Evolutionary conservation across 2,888 invertebrate genomes (phyloP).

Genomic region (Metellina segmentata): DNA sequence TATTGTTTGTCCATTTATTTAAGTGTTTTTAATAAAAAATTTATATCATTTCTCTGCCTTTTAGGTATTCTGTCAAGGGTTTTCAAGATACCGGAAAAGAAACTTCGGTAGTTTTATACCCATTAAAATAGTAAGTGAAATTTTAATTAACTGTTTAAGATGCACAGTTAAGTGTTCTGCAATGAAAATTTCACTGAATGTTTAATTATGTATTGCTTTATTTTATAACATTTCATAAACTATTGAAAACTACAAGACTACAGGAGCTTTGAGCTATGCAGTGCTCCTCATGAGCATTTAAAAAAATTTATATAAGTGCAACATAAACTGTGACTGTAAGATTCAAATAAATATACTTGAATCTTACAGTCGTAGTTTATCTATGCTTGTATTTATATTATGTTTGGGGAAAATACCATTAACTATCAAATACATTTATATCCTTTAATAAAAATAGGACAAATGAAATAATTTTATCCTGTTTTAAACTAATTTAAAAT

Average conservation of each 20-base stretch:
- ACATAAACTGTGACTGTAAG: too few species aligned
- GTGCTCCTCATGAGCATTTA: too few species aligned
- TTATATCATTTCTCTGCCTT: not conserved
- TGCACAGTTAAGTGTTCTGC: not conserved
- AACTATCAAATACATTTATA: too few species aligned
- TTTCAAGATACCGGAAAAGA: not conserved
- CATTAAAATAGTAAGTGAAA: constrained; percentile 29
- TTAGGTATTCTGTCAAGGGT: constrained; percentile 30
- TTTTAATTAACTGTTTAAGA: not conserved
- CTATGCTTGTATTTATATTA: too few species aligned
- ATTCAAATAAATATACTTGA: too few species aligned
- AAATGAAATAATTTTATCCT: not conserved
- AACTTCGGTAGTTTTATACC: constrained; percentile 12
- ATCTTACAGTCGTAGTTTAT: too few species aligned
- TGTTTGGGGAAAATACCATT: too few species aligned
- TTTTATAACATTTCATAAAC: too few species aligned
- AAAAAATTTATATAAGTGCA: too few species aligned
- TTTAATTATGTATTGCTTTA: not conserved
- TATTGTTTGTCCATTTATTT: not conserved
- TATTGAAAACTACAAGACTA: too few species aligned
- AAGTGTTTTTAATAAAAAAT: not conserved
- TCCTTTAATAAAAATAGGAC: not conserved
- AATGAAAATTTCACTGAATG: not conserved
- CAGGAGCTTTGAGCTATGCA: too few species aligned
- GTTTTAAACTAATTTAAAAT: not conserved